Evolutionary conservation across 2,113 vertebrate species (phyloP), one percentile per base, ranked within the genome.

Genomic region (Thalassoma bifasciatum): DNA sequence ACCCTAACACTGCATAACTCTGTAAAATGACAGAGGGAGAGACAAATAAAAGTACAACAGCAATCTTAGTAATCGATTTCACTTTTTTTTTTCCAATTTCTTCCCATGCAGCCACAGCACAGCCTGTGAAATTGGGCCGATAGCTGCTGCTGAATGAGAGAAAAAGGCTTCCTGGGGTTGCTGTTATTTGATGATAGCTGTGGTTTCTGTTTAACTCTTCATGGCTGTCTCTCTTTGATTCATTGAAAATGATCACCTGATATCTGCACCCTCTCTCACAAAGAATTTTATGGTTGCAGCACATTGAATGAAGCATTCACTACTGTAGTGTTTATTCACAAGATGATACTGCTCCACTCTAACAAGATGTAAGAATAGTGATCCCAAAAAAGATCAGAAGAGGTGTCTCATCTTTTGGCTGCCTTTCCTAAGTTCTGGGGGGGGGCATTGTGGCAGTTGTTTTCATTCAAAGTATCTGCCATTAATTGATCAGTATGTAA

Each of bases 51-150:
- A 96, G 80, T 94, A 95, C 94, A 94, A 93, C 87, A 92, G 93
- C 93, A 93, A 93, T 92, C 93, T 93, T 91, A 90, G 89, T 94
- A 94, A 96, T 96, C 87, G 89, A 95, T 97, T 96, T 94, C 92
- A 92, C 92, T 78, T 91, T 94, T 90, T 94, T 93, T 94, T 95
- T 94, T 75, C 81, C 95, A 95, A 95, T 97, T 96, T 95, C 92
- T 93, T 89, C 88, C 24, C 92, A 72, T 86, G 93, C 92, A 82
- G 91, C 88, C 42, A 47, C 66, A 87, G 92, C 84, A 83, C 6
- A 11, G 92, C 81, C 93, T 96, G 94, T 96, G 95, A 96, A 97
- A 98, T 96, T 96, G 95, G 93, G 89, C 94, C 90, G 77, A 64
- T 76, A 66, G 90, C 90, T 92, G 24, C 84, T 90, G 85, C 85